Base-by-base conservation (phyloP, 2,113 vertebrate species). In the Percina caprodes region DNA sequence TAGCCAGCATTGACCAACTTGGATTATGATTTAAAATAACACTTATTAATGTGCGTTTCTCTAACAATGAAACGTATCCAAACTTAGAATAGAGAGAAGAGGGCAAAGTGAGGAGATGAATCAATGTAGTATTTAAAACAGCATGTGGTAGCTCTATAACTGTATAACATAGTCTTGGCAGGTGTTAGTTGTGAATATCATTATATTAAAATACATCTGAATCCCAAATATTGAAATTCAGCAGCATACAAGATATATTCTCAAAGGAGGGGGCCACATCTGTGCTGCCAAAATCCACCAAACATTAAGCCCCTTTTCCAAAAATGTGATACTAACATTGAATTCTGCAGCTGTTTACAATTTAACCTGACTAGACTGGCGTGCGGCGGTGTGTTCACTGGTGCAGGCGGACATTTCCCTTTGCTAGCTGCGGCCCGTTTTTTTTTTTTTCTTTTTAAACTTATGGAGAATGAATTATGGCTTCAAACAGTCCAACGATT, bases 271-370 rank as follows among this genome's bases (percentile, higher is more conserved):
- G 56, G 62, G 52, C 45, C 33, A 74, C 73, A 80, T 89, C 70
- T 85, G 71, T 15, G 30, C 78, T 70, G 80, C 78, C 61, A 71
- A 88, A 89, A 84, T 60, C 49, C 71, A 75, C 67, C 65, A 42
- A 82, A 86, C 62, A 49, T 42, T 9, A 63, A 77, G 19, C 70
- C 23, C 6, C 46, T 51, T 68, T 69, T 74, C n/a, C 49, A 69
- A 86, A 42, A 86, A 72, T 66, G 52, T 80, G 55, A 78, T 83
- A 87, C 82, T 89, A 79, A 86, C 30, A 42, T 26, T 58, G 79
- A 88, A 84, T 35, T 21, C 84, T 59, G 75, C 88, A 92, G 89
- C 88, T 91, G 92, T 87, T 92, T 83, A 90, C 60, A 85, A 89
- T 92, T 91, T 72, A 79, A 80, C 76, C 71, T 60, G 46, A 14